phyloP scores from a whole-genome alignment of 2,797 vertebrate species.

The Melopsittacus undulatus region DNA sequence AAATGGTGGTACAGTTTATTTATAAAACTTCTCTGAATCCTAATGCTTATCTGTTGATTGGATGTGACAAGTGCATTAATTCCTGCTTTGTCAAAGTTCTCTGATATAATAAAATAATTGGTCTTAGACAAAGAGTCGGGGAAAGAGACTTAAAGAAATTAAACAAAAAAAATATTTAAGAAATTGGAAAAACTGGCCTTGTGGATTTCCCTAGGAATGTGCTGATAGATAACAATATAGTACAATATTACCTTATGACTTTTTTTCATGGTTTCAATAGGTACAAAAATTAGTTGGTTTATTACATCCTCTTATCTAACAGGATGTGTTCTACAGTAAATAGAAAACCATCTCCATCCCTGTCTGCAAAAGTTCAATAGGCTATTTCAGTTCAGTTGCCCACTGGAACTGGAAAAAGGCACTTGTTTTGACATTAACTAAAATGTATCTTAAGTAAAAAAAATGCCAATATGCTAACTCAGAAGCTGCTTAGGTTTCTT shows the following conservation, averaged over 20 bases:
- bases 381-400: background rate
- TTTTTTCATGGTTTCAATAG: background rate
- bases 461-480: background rate
- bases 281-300: background rate
- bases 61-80: slow-evolving; percentile 60
- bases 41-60: slow-evolving; percentile 24
- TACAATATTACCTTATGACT: background rate
- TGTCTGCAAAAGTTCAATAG: background rate
- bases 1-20: slow-evolving; percentile 43
- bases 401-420: background rate
- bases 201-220: background rate
- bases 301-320: background rate
- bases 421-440: background rate
- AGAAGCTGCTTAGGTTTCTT: background rate
- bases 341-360: background rate
- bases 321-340: background rate
- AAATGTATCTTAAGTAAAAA: background rate
- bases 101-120: background rate
- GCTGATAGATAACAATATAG: background rate
- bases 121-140: background rate
- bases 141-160: background rate
- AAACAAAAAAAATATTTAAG: background rate
- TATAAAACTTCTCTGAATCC: slow-evolving; percentile 50
- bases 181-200: background rate
- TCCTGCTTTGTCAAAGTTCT: background rate